Percentiles rank a stretch among this genome's conserved stretches.
phyloP scores from a whole-genome alignment of 64 coral and sea anemone species.

The Hydrozoanthus tunicans region DNA sequence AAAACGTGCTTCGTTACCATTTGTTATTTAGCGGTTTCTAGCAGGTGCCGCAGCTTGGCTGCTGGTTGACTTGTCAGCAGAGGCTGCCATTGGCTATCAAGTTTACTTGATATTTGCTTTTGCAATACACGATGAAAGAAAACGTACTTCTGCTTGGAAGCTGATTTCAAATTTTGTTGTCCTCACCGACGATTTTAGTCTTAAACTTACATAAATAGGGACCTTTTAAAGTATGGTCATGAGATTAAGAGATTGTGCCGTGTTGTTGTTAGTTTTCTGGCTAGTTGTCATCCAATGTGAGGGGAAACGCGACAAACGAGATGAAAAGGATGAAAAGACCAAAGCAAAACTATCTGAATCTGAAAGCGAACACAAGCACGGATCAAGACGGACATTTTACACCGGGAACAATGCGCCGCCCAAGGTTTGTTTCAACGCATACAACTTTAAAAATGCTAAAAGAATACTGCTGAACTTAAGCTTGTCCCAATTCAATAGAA shows the following conservation, averaged over 20 bases:
- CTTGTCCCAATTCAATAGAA: neutral
- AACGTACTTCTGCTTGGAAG: neutral
- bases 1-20: slow-evolving; percentile 25
- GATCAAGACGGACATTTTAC: slow-evolving; percentile 43
- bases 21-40: neutral
- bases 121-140: neutral
- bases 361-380: slow-evolving; percentile 47
- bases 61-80: neutral
- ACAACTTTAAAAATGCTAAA: neutral
- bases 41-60: slow-evolving; percentile 13
- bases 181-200: neutral
- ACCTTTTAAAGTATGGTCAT: neutral
- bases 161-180: neutral
- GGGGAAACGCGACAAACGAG: neutral
- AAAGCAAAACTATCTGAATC: slow-evolving; percentile 20
- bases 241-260: neutral
- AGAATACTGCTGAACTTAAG: neutral
- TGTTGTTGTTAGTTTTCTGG: neutral
- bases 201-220: neutral
- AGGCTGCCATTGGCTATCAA: neutral
- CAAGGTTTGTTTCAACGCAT: slow-evolving; percentile 2
- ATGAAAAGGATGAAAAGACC: slow-evolving; percentile 2
- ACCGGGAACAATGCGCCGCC: neutral
- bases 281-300: slow-evolving; percentile 2
- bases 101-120: neutral